Conservation (phyloP, 1,140 invertebrate species). For the Galleria mellonella region DNA sequence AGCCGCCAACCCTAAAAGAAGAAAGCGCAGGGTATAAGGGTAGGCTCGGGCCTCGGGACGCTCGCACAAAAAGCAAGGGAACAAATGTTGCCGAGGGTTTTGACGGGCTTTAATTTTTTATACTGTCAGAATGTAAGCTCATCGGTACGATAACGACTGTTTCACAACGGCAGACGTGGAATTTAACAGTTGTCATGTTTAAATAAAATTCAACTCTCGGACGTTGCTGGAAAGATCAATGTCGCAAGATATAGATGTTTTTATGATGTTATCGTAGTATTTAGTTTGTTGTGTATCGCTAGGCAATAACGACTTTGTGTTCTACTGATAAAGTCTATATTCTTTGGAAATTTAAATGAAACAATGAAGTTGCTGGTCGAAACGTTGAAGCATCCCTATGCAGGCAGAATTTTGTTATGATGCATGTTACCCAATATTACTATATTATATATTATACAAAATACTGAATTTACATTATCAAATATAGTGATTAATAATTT, state of each 20-base stretch:
- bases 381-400: no score
- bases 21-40: conserved; percentile 1
- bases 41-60: not conserved
- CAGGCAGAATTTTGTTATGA: no score
- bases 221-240: no score
- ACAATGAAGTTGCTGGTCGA: no score
- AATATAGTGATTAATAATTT: no score
- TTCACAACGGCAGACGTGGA: conserved; percentile 2
- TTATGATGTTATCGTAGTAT: conserved; percentile 1
- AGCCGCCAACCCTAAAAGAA: conserved; percentile 15
- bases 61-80: conserved; percentile 6
- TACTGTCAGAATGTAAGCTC: conserved; percentile 8
- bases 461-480: no score
- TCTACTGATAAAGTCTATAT: no score
- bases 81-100: not conserved
- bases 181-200: not conserved
- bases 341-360: no score
- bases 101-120: conserved; percentile 35
- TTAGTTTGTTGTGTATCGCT: not conserved
- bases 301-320: no score
- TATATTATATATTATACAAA: no score
- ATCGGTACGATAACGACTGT: conserved; percentile 2
- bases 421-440: no score
- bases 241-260: not conserved
- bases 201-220: no score